Conservation (phyloP, 2,797 vertebrate species). For the Hypotaenidia philippensis region DNA sequence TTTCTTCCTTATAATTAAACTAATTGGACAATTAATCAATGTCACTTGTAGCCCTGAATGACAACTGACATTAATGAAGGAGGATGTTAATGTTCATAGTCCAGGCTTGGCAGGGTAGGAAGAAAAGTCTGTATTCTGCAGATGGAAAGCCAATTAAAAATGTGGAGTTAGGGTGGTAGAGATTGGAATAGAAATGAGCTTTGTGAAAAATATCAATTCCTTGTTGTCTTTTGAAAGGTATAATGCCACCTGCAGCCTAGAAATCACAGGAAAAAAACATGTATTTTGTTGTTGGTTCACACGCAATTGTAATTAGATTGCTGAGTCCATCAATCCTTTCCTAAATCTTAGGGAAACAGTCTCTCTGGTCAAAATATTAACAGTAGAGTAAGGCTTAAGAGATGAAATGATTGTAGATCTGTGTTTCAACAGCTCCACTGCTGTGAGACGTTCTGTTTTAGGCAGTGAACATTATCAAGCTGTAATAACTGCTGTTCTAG, state of each 20-base stretch:
- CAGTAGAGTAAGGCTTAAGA: background rate
- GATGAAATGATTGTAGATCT: background rate
- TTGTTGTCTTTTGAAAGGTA: background rate
- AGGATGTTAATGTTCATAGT: background rate
- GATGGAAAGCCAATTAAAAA: slow-evolving; percentile 37
- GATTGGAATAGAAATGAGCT: slow-evolving; percentile 4
- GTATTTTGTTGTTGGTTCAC: background rate
- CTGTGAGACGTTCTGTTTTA: slow-evolving; percentile 18
- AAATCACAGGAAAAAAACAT: background rate
- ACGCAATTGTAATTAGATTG: background rate
- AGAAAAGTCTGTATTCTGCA: slow-evolving; percentile 7
- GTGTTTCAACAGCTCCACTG: background rate
- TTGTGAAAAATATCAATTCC: background rate
- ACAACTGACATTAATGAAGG: slow-evolving; percentile 44
- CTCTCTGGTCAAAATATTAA: background rate
- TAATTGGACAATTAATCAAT: slow-evolving; percentile 65
- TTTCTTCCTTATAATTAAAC: slow-evolving; percentile 45
- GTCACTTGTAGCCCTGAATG: slow-evolving; percentile 15
- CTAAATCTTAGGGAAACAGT: background rate
- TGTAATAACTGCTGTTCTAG: slow-evolving; percentile 9
- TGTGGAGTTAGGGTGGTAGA: background rate
- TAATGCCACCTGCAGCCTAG: background rate
- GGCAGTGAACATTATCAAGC: background rate
- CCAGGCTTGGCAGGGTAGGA: background rate
- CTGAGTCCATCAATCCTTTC: background rate